Evolutionary conservation across 2,113 vertebrate species (phyloP).

Genomic region (Argyrosomus japonicus): DNA sequence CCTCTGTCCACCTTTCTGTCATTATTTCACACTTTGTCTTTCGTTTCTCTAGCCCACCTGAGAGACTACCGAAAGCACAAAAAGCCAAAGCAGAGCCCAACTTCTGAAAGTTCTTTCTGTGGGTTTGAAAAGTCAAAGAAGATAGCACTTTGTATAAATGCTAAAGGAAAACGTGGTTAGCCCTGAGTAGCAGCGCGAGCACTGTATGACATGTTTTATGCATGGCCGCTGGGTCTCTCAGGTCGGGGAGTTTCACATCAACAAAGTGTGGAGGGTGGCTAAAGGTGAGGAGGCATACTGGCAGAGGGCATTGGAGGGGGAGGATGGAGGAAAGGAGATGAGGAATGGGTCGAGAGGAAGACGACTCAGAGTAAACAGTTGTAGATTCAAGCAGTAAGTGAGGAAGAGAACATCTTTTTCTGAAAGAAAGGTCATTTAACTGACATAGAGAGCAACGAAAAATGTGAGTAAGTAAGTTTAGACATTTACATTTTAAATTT

Average conservation of each 20-base stretch:
- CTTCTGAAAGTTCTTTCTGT: slow-evolving; percentile 72
- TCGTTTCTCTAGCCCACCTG: slow-evolving; percentile 38
- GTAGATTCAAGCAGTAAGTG: slow-evolving; percentile 20
- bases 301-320: slow-evolving; percentile 46
- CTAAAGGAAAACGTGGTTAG: slow-evolving; percentile 68
- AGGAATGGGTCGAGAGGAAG: slow-evolving; percentile 29
- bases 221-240: slow-evolving; percentile 71
- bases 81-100: slow-evolving; percentile 55
- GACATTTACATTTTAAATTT: neutral
- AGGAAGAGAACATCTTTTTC: neutral
- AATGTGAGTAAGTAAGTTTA: neutral
- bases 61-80: slow-evolving; percentile 40
- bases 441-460: neutral
- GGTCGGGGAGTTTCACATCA: slow-evolving; percentile 76
- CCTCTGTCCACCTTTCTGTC: slow-evolving; percentile 50
- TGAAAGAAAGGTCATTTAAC: neutral
- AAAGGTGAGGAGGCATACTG: slow-evolving; percentile 67
- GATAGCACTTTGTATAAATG: slow-evolving; percentile 74
- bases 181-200: slow-evolving; percentile 47
- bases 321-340: slow-evolving; percentile 20
- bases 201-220: slow-evolving; percentile 78
- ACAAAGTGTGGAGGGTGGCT: slow-evolving; percentile 67
- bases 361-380: slow-evolving; percentile 43
- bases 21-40: slow-evolving; percentile 50
- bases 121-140: slow-evolving; percentile 72